A percentile compares a stretch with the other conserved stretches of the same genome.
Conservation (phyloP, 2,888 invertebrate species). For the Labia minor region DNA sequence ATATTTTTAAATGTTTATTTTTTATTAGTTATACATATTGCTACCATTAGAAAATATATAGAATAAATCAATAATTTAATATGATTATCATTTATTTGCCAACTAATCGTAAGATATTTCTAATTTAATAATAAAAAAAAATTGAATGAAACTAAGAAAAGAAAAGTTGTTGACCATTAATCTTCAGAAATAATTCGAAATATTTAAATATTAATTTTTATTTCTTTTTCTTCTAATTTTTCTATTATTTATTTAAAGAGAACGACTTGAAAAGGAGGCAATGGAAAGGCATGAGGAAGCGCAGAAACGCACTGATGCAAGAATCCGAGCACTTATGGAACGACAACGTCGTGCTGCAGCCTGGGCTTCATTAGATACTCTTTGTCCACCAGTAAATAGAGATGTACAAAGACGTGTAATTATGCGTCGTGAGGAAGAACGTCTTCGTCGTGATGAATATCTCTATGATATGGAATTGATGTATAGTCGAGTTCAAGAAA, state of each 20-base stretch:
- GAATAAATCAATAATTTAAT: too few relatives aligned
- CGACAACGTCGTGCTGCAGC: slow-evolving; percentile 50
- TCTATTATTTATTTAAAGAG: slow-evolving; percentile 21
- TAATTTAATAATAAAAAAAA: too few relatives aligned
- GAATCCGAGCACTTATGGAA: slow-evolving; percentile 45
- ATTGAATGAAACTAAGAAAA: too few relatives aligned
- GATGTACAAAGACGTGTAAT: slow-evolving; percentile 56
- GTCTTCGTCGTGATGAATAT: slow-evolving; percentile 54
- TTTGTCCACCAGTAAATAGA: slow-evolving; percentile 37
- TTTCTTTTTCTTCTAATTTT: too few relatives aligned
- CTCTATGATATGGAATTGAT: slow-evolving; percentile 60
- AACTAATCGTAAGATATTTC: too few relatives aligned
- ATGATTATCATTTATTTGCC: too few relatives aligned
- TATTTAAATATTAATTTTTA: too few relatives aligned
- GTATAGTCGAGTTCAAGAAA: slow-evolving; percentile 56
- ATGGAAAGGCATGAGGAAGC: slow-evolving; percentile 47
- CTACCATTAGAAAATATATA: too few relatives aligned
- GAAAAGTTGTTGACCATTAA: too few relatives aligned
- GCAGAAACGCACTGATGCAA: slow-evolving; percentile 45
- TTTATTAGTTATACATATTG: too few relatives aligned
- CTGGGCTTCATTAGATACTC: slow-evolving; percentile 55
- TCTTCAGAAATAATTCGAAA: too few relatives aligned
- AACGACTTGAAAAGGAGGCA: slow-evolving; percentile 53
- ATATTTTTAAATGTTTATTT: too few relatives aligned
- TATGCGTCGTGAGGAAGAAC: slow-evolving; percentile 55